Evolutionary conservation across 1,140 invertebrate genomes (phyloP).

Genomic region (Calephelis virginiensis): DNA sequence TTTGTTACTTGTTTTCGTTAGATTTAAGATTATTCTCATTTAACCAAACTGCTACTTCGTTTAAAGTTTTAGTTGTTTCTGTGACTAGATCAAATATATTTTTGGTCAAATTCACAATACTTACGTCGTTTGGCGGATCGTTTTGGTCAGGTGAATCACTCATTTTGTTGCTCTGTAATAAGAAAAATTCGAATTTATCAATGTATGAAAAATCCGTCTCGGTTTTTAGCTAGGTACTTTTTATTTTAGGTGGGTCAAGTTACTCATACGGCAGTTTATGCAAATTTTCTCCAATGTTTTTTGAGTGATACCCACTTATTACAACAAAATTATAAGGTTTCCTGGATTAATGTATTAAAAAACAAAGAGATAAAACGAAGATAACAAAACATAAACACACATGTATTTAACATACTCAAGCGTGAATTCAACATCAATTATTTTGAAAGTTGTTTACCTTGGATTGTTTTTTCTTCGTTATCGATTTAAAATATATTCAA

Average conservation of each 20-base stretch:
- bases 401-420: slow-evolving; percentile 22
- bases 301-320: background rate
- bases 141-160: slow-evolving; percentile 62
- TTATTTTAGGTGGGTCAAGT: too few relatives aligned
- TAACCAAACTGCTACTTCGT: too few relatives aligned
- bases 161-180: slow-evolving; percentile 46
- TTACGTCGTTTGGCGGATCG: slow-evolving; percentile 67
- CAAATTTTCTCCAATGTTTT: background rate
- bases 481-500: background rate
- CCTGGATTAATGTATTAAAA: background rate
- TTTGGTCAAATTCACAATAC: slow-evolving; percentile 26
- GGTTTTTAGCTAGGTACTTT: too few relatives aligned
- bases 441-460: slow-evolving; percentile 41
- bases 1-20: too few relatives aligned
- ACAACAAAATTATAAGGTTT: background rate
- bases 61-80: too few relatives aligned
- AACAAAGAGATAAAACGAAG: background rate
- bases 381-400: slow-evolving; percentile 24
- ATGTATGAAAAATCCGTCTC: too few relatives aligned
- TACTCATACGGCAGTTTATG: background rate
- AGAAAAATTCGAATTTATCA: slow-evolving; percentile 8
- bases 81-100: too few relatives aligned
- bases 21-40: too few relatives aligned
- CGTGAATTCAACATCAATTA: slow-evolving; percentile 18
- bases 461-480: slow-evolving; percentile 13